Percentiles rank a stretch among this genome's conserved stretches.
Conservation (phyloP, 1,140 invertebrate species). For the Caenorhabditis remanei region DNA sequence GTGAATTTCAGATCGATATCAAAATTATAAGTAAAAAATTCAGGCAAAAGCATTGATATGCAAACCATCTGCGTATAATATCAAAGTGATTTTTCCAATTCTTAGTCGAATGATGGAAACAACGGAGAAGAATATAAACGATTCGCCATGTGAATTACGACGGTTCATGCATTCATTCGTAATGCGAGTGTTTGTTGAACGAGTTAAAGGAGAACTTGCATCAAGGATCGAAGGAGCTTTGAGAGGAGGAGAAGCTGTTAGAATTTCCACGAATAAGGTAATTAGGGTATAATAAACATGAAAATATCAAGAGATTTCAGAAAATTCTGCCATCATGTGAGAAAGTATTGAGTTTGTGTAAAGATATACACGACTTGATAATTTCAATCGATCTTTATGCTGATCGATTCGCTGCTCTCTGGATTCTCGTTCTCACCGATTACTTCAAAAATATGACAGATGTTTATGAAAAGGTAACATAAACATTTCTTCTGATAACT, state of each 20-base stretch:
- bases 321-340: slow-evolving; percentile 69
- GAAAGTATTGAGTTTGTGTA: slow-evolving; percentile 71
- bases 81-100: slow-evolving; percentile 71
- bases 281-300: too few relatives aligned
- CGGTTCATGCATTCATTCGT: slow-evolving; percentile 73
- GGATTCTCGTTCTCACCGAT: slow-evolving; percentile 74
- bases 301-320: slow-evolving; percentile 58
- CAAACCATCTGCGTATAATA: slow-evolving; percentile 72
- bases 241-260: slow-evolving; percentile 34
- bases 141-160: slow-evolving; percentile 49
- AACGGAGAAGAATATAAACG: slow-evolving; percentile 68
- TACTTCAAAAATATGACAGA: slow-evolving; percentile 69
- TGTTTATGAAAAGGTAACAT: slow-evolving; percentile 67
- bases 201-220: slow-evolving; percentile 70
- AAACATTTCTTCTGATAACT: neutral
- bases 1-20: neutral
- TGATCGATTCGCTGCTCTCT: slow-evolving; percentile 73
- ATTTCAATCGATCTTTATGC: slow-evolving; percentile 72
- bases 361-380: slow-evolving; percentile 73
- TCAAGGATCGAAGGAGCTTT: slow-evolving; percentile 69
- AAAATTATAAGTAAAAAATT: slow-evolving; percentile 54
- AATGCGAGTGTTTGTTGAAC: slow-evolving; percentile 71
- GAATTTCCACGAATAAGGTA: slow-evolving; percentile 34
- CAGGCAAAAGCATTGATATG: slow-evolving; percentile 72
- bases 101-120: slow-evolving; percentile 70